phyloP scores from a whole-genome alignment of 2,113 vertebrate species.

The Platichthys stellatus region DNA sequence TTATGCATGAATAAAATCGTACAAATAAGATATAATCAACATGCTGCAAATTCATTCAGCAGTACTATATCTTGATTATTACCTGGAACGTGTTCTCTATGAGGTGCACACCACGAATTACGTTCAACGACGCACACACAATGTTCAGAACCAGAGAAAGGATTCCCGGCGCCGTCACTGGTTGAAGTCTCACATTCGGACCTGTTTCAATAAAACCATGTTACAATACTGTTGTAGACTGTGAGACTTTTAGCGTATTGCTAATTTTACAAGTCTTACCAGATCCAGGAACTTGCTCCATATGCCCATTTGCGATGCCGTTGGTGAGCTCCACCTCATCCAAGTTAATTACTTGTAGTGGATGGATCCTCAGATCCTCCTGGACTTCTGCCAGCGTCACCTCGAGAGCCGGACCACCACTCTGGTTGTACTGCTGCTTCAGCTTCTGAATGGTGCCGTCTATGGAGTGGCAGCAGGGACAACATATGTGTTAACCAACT shows the following conservation, averaged over 20 bases:
- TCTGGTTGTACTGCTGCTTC: slow-evolving; percentile 88
- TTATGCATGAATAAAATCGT: not conserved
- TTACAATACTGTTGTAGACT: not conserved
- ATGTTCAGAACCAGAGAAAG: slow-evolving; percentile 95
- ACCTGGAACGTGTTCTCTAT: slow-evolving; percentile 94
- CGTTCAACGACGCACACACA: slow-evolving; percentile 93
- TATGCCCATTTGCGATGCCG: slow-evolving; percentile 83
- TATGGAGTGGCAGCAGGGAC: slow-evolving; percentile 58
- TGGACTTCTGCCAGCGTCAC: slow-evolving; percentile 85
- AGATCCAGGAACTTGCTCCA: slow-evolving; percentile 74
- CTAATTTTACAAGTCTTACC: slow-evolving; percentile 69
- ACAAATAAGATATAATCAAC: too few relatives aligned
- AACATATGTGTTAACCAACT: not conserved
- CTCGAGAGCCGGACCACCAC: slow-evolving; percentile 70
- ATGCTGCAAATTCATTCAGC: not conserved
- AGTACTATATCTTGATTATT: slow-evolving; percentile 9
- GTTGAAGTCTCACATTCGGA: slow-evolving; percentile 86
- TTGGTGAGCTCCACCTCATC: slow-evolving; percentile 85
- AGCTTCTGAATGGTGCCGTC: slow-evolving; percentile 91
- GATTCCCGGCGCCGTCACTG: slow-evolving; percentile 88
- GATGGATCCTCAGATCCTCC: slow-evolving; percentile 84
- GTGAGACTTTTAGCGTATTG: not conserved
- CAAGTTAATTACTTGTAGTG: slow-evolving; percentile 84
- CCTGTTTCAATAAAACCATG: slow-evolving; percentile 65
- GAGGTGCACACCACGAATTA: slow-evolving; percentile 94